Evolutionary conservation across 2,113 vertebrate genomes (phyloP), one percentile per base, ranked within the genome.

Genomic region (Clarias batrachus): DNA sequence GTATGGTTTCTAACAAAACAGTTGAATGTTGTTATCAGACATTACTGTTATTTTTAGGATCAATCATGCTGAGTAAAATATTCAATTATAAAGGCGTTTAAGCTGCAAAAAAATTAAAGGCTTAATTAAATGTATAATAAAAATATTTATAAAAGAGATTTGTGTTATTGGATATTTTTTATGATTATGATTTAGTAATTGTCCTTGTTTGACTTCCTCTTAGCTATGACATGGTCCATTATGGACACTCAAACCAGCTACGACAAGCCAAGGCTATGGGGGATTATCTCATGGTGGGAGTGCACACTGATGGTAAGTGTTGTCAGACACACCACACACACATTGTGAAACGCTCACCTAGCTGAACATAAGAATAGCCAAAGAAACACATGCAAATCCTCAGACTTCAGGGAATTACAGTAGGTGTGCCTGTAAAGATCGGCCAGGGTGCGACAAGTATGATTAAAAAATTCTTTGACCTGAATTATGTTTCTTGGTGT

Each of bases 141-240:
- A 63, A 65, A 11, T 27, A 9, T 62, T 65, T 65, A 77, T 63
- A 23, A 21, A 52, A 76, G 16, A 52, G 16, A 37, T 77, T 78
- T 54, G 59, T 48, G 33, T 27, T 74, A n/a, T 57, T 30, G 57
- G 19, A 27, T 60, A 13, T 5, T 54, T 56, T 63, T 63, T 52
- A n/a, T n/a, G n/a, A n/a, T 57, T 70, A 59, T 60, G 23, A 57
- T 65, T 85, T 48, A 70, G 37, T 59, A 86, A 73, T 3, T 89
- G 37, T 80, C 25, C 70, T 80, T 71, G n/a, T 84, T 73, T 76
- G 6, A 74, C 30, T 73, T 82, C 27, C 62, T 63, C 80, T 87
- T 73, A 99, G 98, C 94, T 99, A 99, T 37, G 98, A 99, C 94
- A 99, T 99, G 98, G 97, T 99, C 27, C 98, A 99, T 91, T 99